Evolutionary conservation across 2,113 vertebrate species (phyloP).

Genomic region (Lampris incognitus): DNA sequence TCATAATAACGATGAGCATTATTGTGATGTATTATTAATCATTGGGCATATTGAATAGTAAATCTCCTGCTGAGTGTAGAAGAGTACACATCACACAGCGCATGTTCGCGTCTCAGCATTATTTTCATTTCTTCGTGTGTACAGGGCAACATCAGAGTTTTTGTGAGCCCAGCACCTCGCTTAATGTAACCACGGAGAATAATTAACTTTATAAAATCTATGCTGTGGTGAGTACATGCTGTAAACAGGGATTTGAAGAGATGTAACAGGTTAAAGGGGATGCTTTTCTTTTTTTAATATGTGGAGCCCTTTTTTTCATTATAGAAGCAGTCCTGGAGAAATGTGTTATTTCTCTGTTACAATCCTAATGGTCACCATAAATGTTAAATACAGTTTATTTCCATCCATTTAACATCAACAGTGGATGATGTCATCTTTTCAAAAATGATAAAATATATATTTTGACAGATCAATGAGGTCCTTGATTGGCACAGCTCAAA

Average conservation of each 20-base stretch:
- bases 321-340: neutral
- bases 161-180: no score
- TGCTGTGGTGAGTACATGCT: constrained; percentile 28
- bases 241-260: constrained; percentile 21
- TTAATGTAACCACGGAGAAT: constrained; percentile 22
- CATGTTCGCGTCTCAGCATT: neutral
- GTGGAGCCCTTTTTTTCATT: neutral
- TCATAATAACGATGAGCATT: no score
- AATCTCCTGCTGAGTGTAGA: neutral
- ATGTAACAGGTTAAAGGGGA: no score
- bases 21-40: neutral
- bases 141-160: constrained; percentile 6
- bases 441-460: constrained; percentile 6
- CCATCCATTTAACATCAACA: no score
- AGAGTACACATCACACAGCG: neutral
- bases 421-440: neutral
- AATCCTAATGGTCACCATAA: no score
- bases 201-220: constrained; percentile 31
- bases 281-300: neutral
- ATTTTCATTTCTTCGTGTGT: neutral
- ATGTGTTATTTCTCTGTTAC: neutral
- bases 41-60: neutral
- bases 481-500: neutral
- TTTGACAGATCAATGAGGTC: neutral
- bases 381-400: no score